Percentiles rank a stretch among this genome's conserved stretches.
phyloP scores from a whole-genome alignment of 2,113 vertebrate genomes.

The Salvator merianae region DNA sequence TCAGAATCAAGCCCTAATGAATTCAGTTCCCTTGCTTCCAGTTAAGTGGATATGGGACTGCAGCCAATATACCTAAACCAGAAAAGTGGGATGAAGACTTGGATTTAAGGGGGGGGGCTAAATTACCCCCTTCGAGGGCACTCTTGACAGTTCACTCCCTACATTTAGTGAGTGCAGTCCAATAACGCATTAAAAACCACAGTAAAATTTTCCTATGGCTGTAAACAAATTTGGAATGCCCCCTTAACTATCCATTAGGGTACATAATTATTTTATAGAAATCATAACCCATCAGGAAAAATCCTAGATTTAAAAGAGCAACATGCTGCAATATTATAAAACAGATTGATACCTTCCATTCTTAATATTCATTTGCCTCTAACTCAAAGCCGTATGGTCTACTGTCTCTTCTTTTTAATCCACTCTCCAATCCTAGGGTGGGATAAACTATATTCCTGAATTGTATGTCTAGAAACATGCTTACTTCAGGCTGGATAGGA shows the following conservation, averaged over 20 bases:
- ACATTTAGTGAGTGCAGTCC: not conserved
- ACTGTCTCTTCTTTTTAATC: not conserved
- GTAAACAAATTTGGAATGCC: conserved; percentile 1
- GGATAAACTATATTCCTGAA: not conserved
- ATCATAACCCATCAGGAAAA: not conserved
- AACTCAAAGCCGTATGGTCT: not conserved
- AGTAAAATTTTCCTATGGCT: not conserved
- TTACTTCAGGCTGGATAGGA: not conserved
- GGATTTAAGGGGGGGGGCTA: not conserved
- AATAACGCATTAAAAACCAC: not conserved
- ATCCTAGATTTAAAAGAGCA: not conserved
- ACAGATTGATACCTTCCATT: not conserved
- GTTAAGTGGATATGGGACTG: not conserved
- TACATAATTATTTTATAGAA: not conserved
- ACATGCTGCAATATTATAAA: not conserved
- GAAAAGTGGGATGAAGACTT: not conserved
- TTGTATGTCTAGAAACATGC: too few species aligned
- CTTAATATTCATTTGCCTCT: not conserved
- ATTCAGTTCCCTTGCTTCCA: not conserved
- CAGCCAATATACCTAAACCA: not conserved
- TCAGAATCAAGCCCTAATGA: not conserved
- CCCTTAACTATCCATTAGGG: not conserved
- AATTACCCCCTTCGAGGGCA: not conserved
- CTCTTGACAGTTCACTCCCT: not conserved
- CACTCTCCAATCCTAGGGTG: not conserved